phyloP scores from a whole-genome alignment of 2,113 vertebrate species.

The Haplotaxodon microlepis region DNA sequence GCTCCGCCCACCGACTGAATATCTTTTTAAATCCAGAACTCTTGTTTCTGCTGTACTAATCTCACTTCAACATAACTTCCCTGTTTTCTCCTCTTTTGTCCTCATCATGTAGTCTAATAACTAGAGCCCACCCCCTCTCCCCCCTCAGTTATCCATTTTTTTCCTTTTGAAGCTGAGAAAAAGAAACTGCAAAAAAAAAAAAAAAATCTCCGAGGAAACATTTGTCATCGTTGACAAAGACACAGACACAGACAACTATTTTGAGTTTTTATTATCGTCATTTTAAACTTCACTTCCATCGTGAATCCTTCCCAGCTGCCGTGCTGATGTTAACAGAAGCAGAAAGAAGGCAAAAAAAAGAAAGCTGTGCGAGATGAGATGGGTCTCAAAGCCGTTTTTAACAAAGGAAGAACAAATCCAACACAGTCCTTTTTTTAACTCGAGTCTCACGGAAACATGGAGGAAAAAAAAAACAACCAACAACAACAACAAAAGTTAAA shows the following conservation, averaged over 20 bases:
- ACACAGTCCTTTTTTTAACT: constrained; percentile 55
- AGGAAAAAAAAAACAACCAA: constrained; percentile 51
- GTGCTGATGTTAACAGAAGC: constrained; percentile 37
- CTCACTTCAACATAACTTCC: constrained; percentile 60
- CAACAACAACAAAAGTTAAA: constrained; percentile 64
- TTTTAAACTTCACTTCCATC: constrained; percentile 56
- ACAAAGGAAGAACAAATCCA: constrained; percentile 61
- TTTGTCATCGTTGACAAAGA: constrained; percentile 58
- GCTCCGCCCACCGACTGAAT: constrained; percentile 80
- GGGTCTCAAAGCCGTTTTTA: constrained; percentile 60
- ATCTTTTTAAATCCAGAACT: constrained; percentile 69
- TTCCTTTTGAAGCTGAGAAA: constrained; percentile 61
- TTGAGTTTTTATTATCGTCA: constrained; percentile 59
- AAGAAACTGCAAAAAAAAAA: constrained; percentile 54
- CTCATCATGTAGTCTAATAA: constrained; percentile 37
- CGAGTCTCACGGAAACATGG: constrained; percentile 69
- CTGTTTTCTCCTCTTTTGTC: constrained; percentile 48
- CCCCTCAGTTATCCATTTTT: constrained; percentile 37
- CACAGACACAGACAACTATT: constrained; percentile 48
- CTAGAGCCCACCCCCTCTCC: constrained; percentile 35
- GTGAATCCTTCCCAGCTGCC: constrained; percentile 47
- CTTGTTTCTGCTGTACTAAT: constrained; percentile 80
- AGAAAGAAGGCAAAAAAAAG: neutral
- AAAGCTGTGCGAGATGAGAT: constrained; percentile 30
- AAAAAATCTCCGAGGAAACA: constrained; percentile 16